Evolutionary conservation across 2,888 invertebrate species (phyloP).

Genomic region (Sericinus montela): DNA sequence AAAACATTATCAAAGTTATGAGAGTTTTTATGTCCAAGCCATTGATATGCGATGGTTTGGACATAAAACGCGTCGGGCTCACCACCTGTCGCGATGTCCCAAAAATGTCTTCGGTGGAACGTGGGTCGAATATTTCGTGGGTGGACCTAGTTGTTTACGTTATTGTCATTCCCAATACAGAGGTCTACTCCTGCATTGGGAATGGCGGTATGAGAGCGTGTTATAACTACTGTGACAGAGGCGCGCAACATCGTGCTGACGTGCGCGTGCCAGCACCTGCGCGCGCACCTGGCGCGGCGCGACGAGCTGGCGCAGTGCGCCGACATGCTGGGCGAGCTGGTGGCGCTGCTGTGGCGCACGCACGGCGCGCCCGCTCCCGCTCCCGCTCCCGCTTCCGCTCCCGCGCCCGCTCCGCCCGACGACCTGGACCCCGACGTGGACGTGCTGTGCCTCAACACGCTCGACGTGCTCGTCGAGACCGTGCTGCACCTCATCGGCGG

Average conservation of each 20-base stretch:
- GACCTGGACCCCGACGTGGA: constrained; percentile 86
- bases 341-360: constrained; percentile 78
- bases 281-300: constrained; percentile 88
- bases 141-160: no score
- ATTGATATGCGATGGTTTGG: no score
- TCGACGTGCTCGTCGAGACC: constrained; percentile 92
- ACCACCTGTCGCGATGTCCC: no score
- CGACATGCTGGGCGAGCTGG: constrained; percentile 91
- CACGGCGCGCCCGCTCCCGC: constrained; percentile 39
- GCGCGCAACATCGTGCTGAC: constrained; percentile 90
- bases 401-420: constrained; percentile 37
- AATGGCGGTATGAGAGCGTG: no score
- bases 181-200: no score
- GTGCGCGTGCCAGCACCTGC: constrained; percentile 91
- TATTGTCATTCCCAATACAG: no score
- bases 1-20: no score
- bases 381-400: constrained; percentile 40
- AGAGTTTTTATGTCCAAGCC: no score
- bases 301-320: constrained; percentile 92
- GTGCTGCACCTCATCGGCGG: constrained; percentile 90
- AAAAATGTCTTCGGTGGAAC: no score
- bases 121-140: no score
- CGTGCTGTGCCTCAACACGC: constrained; percentile 87
- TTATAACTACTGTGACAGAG: constrained; percentile 82
- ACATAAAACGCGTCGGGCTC: no score